phyloP scores from a whole-genome alignment of 2,113 vertebrate species.

The Anseranas semipalmata region DNA sequence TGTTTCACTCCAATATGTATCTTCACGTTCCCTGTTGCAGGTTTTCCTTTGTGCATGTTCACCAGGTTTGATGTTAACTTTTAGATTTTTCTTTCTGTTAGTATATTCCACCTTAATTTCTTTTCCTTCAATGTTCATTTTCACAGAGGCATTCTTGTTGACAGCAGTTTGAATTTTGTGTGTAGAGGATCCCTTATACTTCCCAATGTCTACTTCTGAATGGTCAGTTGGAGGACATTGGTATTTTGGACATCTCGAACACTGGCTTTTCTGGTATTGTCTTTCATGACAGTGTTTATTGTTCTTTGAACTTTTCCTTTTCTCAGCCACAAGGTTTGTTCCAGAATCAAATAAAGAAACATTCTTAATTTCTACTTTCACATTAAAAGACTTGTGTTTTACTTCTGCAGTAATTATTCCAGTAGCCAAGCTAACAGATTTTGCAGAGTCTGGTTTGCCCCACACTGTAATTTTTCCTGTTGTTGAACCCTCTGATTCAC shows the following conservation, averaged over 20 bases:
- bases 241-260: background rate
- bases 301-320: slow-evolving; percentile 45
- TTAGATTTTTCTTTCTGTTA: slow-evolving; percentile 52
- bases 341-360: slow-evolving; percentile 39
- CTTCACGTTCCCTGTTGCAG: background rate
- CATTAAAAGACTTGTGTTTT: slow-evolving; percentile 60
- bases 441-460: slow-evolving; percentile 31
- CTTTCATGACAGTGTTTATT: background rate
- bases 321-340: slow-evolving; percentile 57
- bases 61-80: slow-evolving; percentile 61
- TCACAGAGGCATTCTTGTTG: slow-evolving; percentile 49
- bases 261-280: slow-evolving; percentile 28
- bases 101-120: slow-evolving; percentile 59
- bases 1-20: background rate
- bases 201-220: background rate
- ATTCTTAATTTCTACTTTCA: slow-evolving; percentile 81
- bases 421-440: background rate
- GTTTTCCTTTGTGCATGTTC: background rate
- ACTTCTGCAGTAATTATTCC: slow-evolving; percentile 74
- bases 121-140: slow-evolving; percentile 66
- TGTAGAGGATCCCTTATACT: background rate
- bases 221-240: background rate
- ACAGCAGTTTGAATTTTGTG: background rate
- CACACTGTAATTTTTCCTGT: slow-evolving; percentile 69
- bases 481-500: slow-evolving; percentile 54